phyloP scores from a whole-genome alignment of 2,888 invertebrate genomes.

The Dasysyrphus albostriatus region DNA sequence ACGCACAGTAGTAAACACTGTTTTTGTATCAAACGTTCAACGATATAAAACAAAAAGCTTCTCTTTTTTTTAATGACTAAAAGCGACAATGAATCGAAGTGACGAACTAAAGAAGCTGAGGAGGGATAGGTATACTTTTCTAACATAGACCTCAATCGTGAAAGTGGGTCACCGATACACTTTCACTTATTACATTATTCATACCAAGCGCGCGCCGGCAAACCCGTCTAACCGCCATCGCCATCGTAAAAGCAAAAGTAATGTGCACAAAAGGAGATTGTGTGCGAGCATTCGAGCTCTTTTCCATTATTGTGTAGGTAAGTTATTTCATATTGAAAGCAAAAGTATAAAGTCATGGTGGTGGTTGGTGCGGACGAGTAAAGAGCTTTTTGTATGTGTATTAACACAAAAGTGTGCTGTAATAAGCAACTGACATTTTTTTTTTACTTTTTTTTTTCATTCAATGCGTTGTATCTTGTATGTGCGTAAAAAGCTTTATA shows the following conservation, averaged over 20 bases:
- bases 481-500: slow-evolving; percentile 15
- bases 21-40: slow-evolving; percentile 22
- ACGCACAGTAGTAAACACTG: slow-evolving; percentile 39
- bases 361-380: slow-evolving; percentile 30
- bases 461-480: slow-evolving; percentile 11
- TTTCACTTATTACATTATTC: slow-evolving; percentile 94
- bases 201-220: slow-evolving; percentile 77
- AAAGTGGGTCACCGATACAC: slow-evolving; percentile 96
- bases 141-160: slow-evolving; percentile 97
- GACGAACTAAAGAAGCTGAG: slow-evolving; percentile 38
- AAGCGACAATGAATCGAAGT: slow-evolving; percentile 60
- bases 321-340: slow-evolving; percentile 83
- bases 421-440: slow-evolving; percentile 27
- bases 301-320: slow-evolving; percentile 46
- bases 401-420: slow-evolving; percentile 53
- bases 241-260: slow-evolving; percentile 76
- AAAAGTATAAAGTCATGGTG: slow-evolving; percentile 79
- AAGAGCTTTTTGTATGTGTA: slow-evolving; percentile 49
- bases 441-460: slow-evolving; percentile 11
- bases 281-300: slow-evolving; percentile 44
- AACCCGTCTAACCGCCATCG: slow-evolving; percentile 68
- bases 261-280: slow-evolving; percentile 54
- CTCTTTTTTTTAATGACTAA: slow-evolving; percentile 55
- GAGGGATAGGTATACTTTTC: slow-evolving; percentile 79
- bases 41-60: slow-evolving; percentile 55